Conservation (phyloP, 1,140 invertebrate species). For the Eupristina koningsbergeri region DNA sequence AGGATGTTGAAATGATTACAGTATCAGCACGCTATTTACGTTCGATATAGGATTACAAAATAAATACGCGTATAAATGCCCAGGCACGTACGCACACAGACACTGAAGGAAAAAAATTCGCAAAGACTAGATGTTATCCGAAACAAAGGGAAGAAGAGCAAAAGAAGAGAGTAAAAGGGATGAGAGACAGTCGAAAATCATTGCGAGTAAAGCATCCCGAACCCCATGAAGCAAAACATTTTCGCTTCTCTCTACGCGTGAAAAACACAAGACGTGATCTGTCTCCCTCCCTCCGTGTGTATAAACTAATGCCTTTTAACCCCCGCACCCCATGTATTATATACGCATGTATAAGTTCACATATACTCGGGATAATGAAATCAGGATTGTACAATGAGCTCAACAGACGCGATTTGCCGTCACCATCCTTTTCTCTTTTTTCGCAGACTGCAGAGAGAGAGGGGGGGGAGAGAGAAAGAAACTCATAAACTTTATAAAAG, state of each 20-base stretch:
- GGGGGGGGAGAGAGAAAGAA: background rate
- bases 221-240: constrained; percentile 38
- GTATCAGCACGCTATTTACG: background rate
- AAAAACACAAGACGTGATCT: constrained; percentile 34
- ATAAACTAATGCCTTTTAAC: constrained; percentile 12
- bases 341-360: constrained; percentile 2
- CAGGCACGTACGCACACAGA: background rate
- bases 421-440: background rate
- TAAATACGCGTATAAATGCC: background rate
- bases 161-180: background rate
- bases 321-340: constrained; percentile 5
- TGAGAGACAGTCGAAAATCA: background rate
- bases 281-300: background rate
- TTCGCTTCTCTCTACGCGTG: constrained; percentile 20
- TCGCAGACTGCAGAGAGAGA: background rate
- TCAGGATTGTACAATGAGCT: constrained; percentile 41
- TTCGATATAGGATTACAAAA: background rate
- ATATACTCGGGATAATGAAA: constrained; percentile 38
- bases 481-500: background rate
- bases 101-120: constrained; percentile 2
- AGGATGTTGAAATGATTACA: background rate
- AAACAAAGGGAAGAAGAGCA: background rate
- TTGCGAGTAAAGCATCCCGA: background rate
- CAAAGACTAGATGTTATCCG: background rate
- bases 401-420: constrained; percentile 26